Base-by-base conservation (phyloP, 2,888 invertebrate species). In the Teleogryllus oceanicus region DNA sequence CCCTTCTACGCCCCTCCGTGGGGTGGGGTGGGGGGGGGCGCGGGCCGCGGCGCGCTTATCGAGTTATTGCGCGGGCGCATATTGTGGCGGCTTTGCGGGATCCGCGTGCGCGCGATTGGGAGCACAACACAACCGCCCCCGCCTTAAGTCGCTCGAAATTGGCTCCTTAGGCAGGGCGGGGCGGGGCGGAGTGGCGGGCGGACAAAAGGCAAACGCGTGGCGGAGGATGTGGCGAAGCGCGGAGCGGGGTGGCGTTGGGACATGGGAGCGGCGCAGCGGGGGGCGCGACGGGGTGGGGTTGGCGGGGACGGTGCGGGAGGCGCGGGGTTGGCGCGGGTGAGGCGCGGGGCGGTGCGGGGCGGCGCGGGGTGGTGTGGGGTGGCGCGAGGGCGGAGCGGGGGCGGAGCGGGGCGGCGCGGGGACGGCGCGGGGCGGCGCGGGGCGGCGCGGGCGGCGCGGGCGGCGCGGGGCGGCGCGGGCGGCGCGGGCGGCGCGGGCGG, bases 71-170 rank as follows among this genome's bases (percentile, higher is more conserved):
- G 62, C 62, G 62, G 16, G 13, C 62, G 62, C 13, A 62, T 62
- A 62, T 62, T 62, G 62, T n/a, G 62, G 16, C n/a, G 62, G 62
- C 5, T 62, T 62, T 62, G 62, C 16, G 62, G n/a, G 0, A 62
- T 11, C 62, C 62, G 4, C n/a, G 62, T 62, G 62, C 37, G 8
- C 24, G 24, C 16, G 62, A 62, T 62, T 62, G 62, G 16, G 16
- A 62, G 8, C 62, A 12, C 62, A 62, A 62, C 62, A 62, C 16
- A 62, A 62, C 16, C 11, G 62, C 62, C 8, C 13, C 12, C 62
- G 50, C 74, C 51, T 49, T 80, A 80, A 80, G 80, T 80, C 80
- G 77, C 74, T 77, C 51, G 76, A 79, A 80, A 80, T 80, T 80
- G 80, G 79, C 75, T 80, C 62, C 77, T 62, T 79, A 77, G 51